Evolutionary conservation across 2,888 invertebrate genomes (phyloP), one percentile per base, ranked within the genome.

Genomic region (Phyllotreta striolata): DNA sequence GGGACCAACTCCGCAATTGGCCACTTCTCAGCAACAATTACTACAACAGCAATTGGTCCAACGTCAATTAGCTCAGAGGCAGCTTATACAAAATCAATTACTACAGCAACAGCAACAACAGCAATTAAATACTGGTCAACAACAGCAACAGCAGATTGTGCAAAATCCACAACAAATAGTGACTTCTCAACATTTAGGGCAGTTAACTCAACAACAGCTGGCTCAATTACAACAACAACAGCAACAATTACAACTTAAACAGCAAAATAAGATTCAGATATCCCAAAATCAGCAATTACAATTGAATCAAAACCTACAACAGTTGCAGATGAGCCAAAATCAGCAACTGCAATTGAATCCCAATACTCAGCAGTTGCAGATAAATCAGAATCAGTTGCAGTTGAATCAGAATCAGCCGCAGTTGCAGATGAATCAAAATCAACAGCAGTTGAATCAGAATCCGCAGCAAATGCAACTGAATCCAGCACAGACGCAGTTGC

Each of bases 51-150:
- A 74, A 63, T 59, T 73, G 14, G 66, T 74, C 49, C 76, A 76
- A 64, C 75, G 74, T 62, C 79, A 79, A 61, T 70, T 76, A 43
- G 66, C 71, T 47, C 78, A 78, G 63, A 77, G 74, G 70, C 78
- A 76, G 59, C 63, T 72, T 39, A 59, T 73, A 35, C 81, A 74
- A 67, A 74, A 69, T 68, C 75, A 75, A 55, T 56, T 73, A 55
- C 70, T 73, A 40, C 71, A 71, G 34, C 74, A 70, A 37, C 74
- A 74, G 47, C 67, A 51, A 12, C 64, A 64, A 38, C 62, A 66
- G 38, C 64, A 63, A 10, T 34, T 56, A 13, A 57, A 61, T 38
- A 62, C 64, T 14, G 13, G 44, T 8, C 62, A 49, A 14, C 62
- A 46, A 12, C 57, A 49, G 49, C 66, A 67, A 57, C 46, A 49